A percentile compares a stretch with the other conserved stretches of the same genome.
Evolutionary conservation across 2,113 vertebrate species (phyloP).

Genomic region (Cololabis saira): DNA sequence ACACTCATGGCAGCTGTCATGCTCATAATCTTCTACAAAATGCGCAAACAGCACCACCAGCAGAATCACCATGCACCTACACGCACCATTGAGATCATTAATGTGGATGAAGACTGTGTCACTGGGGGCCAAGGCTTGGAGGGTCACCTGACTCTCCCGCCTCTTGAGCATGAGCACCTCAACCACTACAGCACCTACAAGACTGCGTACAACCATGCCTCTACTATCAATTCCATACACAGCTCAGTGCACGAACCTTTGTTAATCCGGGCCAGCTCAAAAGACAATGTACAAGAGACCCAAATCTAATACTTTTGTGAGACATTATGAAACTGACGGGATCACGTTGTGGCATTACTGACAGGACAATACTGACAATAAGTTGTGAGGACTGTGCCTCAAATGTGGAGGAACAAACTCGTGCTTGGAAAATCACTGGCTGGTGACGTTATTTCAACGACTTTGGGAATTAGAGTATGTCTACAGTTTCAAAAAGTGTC

Average conservation of each 20-base stretch:
- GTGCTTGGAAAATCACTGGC: conserved; percentile 64
- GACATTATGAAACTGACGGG: conserved; percentile 59
- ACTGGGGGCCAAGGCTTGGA: conserved; percentile 93
- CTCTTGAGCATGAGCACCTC: conserved; percentile 98
- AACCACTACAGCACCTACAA: conserved; percentile 99
- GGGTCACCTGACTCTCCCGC: conserved; percentile 95
- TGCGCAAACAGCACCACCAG: conserved; percentile 99
- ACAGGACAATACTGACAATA: conserved; percentile 50
- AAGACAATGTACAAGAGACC: conserved; percentile 99
- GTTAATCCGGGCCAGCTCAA: conserved; percentile 99
- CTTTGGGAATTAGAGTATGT: conserved; percentile 96
- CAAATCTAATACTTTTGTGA: conserved; percentile 88
- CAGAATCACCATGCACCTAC: conserved; percentile 96
- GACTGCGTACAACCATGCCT: conserved; percentile 96
- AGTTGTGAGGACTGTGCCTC: conserved; percentile 53
- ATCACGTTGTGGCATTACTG: conserved; percentile 65
- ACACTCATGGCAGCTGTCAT: conserved; percentile 99
- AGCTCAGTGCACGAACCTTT: conserved; percentile 99
- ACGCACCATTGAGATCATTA: conserved; percentile 98
- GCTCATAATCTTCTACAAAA: conserved; percentile 99
- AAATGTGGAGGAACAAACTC: conserved; percentile 79
- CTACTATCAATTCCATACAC: conserved; percentile 99
- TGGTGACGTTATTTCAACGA: conserved; percentile 89
- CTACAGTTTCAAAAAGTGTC: conserved; percentile 99
- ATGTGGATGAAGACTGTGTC: conserved; percentile 96